A percentile compares a stretch with the other conserved stretches of the same genome.
These are phyloP conservation scores for Chlorocebus sabaeus DNA, from an alignment of 2,113 vertebrate species.

Conservation along the genomic window DNA sequence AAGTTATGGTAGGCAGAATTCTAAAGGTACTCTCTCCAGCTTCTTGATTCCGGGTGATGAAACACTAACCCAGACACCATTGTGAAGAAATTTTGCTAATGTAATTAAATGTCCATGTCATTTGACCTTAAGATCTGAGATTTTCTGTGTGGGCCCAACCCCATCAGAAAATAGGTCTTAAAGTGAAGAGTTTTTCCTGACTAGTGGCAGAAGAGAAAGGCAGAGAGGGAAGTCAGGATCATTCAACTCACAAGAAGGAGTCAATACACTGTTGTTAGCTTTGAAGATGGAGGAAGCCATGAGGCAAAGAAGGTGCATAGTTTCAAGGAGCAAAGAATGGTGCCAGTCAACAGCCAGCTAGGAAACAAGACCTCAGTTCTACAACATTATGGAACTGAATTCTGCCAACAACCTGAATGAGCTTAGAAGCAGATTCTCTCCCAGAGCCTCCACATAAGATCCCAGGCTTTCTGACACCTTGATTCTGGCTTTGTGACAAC, in stretches of 20 bases:
- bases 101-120: neutral
- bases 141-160: neutral
- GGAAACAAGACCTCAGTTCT: neutral
- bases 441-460: neutral
- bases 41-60: neutral
- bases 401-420: neutral
- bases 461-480: neutral
- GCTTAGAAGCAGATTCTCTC: neutral
- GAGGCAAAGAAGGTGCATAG: neutral
- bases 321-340: neutral
- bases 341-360: neutral
- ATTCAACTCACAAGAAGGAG: neutral
- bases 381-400: neutral
- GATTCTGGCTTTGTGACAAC: neutral
- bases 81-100: neutral
- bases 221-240: neutral
- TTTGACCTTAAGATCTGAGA: neutral
- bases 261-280: neutral
- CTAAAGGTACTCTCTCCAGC: neutral
- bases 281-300: neutral
- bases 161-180: neutral
- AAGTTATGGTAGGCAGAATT: neutral
- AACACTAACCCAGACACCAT: neutral
- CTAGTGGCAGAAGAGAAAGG: neutral
- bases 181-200: neutral